These are phyloP conservation scores for Charanyca ferruginea DNA, from an alignment of 2,888 invertebrate species.

Conservation along the genomic window DNA sequence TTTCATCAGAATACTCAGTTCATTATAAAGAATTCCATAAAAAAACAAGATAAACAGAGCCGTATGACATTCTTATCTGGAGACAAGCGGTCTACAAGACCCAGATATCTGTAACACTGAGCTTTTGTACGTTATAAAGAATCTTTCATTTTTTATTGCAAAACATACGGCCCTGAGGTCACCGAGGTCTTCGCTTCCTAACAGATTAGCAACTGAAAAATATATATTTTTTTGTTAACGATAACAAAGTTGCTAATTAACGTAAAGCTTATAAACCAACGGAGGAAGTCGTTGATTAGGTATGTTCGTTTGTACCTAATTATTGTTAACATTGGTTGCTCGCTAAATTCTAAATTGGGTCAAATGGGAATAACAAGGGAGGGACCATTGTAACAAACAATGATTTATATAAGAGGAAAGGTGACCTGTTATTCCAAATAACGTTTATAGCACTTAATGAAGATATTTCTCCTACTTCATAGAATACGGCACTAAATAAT, in stretches of 20 bases:
- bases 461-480: background rate
- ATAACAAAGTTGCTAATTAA: constrained; percentile 83
- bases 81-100: constrained; percentile 87
- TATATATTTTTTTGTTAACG: constrained; percentile 70
- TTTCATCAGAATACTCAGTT: constrained; percentile 55
- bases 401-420: constrained; percentile 4
- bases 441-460: too few relatives aligned
- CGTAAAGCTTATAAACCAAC: constrained; percentile 70
- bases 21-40: constrained; percentile 62
- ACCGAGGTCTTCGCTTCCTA: constrained; percentile 83
- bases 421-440: background rate
- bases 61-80: constrained; percentile 77
- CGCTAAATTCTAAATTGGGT: constrained; percentile 34
- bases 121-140: constrained; percentile 76
- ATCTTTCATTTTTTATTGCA: constrained; percentile 82
- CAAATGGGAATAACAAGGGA: constrained; percentile 10
- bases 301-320: constrained; percentile 33
- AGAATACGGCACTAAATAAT: background rate
- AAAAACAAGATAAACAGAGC: constrained; percentile 65
- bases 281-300: constrained; percentile 74
- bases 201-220: constrained; percentile 75
- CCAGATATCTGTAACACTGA: constrained; percentile 68
- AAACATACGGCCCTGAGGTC: constrained; percentile 73
- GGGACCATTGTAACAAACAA: background rate
- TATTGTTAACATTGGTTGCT: constrained; percentile 47